Evolutionary conservation across 2,797 vertebrate species (phyloP).

Genomic region (Numenius phaeopus): DNA sequence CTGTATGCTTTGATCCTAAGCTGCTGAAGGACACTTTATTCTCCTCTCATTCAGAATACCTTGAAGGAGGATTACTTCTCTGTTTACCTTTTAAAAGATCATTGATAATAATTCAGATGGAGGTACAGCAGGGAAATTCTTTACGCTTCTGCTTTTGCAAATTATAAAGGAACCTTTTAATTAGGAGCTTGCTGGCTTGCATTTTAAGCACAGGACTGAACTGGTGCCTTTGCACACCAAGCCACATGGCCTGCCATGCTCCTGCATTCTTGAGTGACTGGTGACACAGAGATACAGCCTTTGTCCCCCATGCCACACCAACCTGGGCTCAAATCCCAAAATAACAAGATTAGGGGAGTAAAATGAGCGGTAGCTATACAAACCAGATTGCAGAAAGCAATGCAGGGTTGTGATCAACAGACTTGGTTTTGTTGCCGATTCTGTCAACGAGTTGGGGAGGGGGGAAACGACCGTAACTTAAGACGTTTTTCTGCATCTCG

Average conservation of each 20-base stretch:
- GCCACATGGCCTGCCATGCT: background rate
- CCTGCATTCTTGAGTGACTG: background rate
- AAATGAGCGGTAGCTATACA: background rate
- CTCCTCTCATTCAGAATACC: background rate
- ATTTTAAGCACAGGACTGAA: background rate
- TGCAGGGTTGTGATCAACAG: background rate
- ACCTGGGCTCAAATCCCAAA: background rate
- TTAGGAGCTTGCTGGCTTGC: background rate
- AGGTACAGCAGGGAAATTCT: background rate
- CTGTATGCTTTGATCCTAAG: background rate
- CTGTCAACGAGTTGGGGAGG: background rate
- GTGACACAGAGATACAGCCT: background rate
- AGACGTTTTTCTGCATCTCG: background rate
- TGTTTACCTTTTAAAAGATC: slow-evolving; percentile 5
- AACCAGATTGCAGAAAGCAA: background rate
- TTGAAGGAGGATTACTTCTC: background rate
- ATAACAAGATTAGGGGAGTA: background rate
- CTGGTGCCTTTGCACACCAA: background rate
- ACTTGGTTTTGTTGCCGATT: background rate
- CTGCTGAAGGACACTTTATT: background rate
- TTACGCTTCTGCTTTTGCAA: background rate
- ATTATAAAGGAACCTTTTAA: background rate
- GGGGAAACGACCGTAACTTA: background rate
- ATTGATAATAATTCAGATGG: background rate
- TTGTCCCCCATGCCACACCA: background rate